These are phyloP conservation scores for Iselma pallidipennis DNA, from an alignment of 2,888 invertebrate species.

Conservation along the genomic window DNA sequence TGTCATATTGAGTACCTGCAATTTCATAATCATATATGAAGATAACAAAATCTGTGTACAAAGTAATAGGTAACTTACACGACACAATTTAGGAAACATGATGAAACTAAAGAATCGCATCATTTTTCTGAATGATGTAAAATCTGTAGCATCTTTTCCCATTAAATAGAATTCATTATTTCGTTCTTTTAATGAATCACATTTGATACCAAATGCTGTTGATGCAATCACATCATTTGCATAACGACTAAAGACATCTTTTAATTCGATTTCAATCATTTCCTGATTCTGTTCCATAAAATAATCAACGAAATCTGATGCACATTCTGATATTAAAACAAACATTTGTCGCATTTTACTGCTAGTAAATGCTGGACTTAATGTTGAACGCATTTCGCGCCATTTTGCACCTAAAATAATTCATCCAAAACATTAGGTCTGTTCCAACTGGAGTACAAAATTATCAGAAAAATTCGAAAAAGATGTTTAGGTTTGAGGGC, in stretches of 20 bases:
- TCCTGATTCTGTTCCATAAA: slow-evolving; percentile 16
- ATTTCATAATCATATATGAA: too few species aligned
- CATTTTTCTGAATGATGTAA: neutral
- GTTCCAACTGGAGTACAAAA: too few species aligned
- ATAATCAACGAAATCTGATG: slow-evolving; percentile 31
- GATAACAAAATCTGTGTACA: too few species aligned
- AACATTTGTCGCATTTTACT: slow-evolving; percentile 46
- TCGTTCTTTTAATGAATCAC: slow-evolving; percentile 59
- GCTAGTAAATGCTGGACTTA: slow-evolving; percentile 50
- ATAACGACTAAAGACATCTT: slow-evolving; percentile 57
- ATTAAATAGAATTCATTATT: slow-evolving; percentile 59
- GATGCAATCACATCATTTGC: slow-evolving; percentile 64
- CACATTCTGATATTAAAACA: slow-evolving; percentile 34
- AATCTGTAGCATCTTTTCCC: slow-evolving; percentile 32
- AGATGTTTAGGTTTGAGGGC: too few species aligned
- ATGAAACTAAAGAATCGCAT: neutral
- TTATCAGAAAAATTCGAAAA: too few species aligned
- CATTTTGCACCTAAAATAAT: slow-evolving; percentile 34
- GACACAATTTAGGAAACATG: neutral
- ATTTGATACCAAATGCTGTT: slow-evolving; percentile 59
- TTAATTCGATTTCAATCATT: slow-evolving; percentile 9
- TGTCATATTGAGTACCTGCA: neutral
- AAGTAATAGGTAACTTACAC: too few species aligned
- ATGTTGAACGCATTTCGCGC: slow-evolving; percentile 51
- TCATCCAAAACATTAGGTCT: too few species aligned